Conservation (phyloP, 1,140 invertebrate species). For the Bombus breviceps region DNA sequence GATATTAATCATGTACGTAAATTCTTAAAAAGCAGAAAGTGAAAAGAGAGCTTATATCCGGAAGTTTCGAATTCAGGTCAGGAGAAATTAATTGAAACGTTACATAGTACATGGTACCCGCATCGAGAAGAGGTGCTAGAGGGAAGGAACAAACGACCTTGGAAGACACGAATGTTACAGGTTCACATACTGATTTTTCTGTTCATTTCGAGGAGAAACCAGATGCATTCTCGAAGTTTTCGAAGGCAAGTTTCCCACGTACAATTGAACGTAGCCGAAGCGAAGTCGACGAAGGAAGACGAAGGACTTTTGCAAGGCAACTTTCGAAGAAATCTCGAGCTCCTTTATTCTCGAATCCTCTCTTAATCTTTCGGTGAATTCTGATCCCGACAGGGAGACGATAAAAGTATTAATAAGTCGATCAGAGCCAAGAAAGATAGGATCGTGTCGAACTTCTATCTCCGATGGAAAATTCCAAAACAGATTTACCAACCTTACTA, state of each 20-base stretch:
- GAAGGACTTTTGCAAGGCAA: background rate
- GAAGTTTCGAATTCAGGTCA: background rate
- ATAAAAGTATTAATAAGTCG: slow-evolving; percentile 35
- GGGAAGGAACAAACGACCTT: background rate
- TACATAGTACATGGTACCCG: too few species aligned
- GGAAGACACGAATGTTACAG: too few species aligned
- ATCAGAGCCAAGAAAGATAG: background rate
- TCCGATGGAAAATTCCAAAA: background rate
- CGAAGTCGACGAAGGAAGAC: background rate
- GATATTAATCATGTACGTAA: background rate
- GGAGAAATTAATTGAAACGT: background rate
- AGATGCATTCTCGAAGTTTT: background rate
- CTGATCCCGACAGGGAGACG: slow-evolving; percentile 13
- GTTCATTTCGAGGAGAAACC: background rate
- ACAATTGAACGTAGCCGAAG: background rate
- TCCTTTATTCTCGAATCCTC: background rate
- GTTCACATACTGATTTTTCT: background rate
- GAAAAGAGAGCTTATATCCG: background rate
- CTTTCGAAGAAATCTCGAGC: background rate
- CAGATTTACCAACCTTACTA: background rate
- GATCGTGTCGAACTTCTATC: background rate
- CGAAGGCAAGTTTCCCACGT: background rate
- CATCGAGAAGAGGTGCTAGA: background rate
- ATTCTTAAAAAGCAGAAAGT: background rate
- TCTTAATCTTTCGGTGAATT: slow-evolving; percentile 4